Conservation (phyloP, 1,140 invertebrate genomes). For the Drosophila lacteicornis region DNA sequence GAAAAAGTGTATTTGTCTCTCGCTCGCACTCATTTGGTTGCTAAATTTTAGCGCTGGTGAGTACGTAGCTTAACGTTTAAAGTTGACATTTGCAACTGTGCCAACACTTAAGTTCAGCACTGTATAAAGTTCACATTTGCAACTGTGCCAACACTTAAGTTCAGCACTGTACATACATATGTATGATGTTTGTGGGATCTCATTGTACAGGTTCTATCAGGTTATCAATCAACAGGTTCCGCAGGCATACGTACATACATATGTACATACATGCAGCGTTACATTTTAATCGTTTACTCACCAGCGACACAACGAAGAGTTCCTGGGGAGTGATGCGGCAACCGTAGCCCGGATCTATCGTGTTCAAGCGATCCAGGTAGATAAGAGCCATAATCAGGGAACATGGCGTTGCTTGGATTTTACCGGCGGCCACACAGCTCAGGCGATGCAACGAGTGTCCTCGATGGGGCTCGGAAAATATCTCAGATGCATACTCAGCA, state of each 20-base stretch:
- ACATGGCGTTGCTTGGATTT: slow-evolving; percentile 94
- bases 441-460: slow-evolving; percentile 91
- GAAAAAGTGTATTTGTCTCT: too few relatives aligned
- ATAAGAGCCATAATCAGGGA: slow-evolving; percentile 93
- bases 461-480: slow-evolving; percentile 90
- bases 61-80: too few relatives aligned
- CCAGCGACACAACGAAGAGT: slow-evolving; percentile 96
- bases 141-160: too few relatives aligned
- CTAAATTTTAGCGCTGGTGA: too few relatives aligned
- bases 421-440: slow-evolving; percentile 91
- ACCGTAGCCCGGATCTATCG: slow-evolving; percentile 93
- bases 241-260: background rate
- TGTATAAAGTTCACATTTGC: too few relatives aligned
- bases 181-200: too few relatives aligned
- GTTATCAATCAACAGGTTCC: slow-evolving; percentile 69
- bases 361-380: slow-evolving; percentile 94
- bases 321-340: slow-evolving; percentile 93
- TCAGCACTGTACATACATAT: too few relatives aligned
- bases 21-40: too few relatives aligned
- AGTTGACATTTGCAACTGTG: too few relatives aligned
- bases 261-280: background rate
- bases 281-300: slow-evolving; percentile 85
- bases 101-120: too few relatives aligned
- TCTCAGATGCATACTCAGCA: slow-evolving; percentile 92
- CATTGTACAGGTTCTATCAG: background rate